phyloP scores from a whole-genome alignment of 1,140 invertebrate species.

The Geopemphigus sp. region DNA sequence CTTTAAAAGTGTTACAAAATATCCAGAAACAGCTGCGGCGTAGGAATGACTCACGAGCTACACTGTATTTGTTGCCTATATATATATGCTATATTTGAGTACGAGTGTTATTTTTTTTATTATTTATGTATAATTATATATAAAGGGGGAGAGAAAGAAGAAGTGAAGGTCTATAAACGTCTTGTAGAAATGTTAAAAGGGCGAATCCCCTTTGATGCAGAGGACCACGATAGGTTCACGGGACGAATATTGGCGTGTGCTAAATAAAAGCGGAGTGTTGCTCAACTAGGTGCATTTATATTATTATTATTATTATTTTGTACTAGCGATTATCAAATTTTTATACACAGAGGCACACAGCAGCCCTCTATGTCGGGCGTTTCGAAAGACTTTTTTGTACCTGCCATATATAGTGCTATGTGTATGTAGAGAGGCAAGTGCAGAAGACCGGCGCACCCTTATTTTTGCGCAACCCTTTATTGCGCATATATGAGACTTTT shows the following conservation, averaged over 20 bases:
- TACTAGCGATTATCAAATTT: constrained; percentile 37
- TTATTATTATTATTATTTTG: constrained; percentile 5
- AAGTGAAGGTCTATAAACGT: constrained; percentile 11
- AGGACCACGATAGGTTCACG: neutral
- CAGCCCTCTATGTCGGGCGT: neutral
- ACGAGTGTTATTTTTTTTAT: neutral
- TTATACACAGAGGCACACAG: neutral
- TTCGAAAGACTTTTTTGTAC: constrained; percentile 42
- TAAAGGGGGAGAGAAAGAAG: too few species aligned
- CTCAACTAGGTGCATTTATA: constrained; percentile 15
- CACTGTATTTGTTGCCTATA: neutral
- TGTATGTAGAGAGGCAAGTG: constrained; percentile 33
- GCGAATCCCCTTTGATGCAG: constrained; percentile 12
- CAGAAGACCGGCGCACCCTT: constrained; percentile 8
- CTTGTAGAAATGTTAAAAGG: constrained; percentile 31
- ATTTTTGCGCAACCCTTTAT: constrained; percentile 36
- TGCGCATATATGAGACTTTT: constrained; percentile 39
- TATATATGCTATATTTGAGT: too few species aligned
- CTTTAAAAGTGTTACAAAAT: constrained; percentile 43
- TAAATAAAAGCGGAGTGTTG: constrained; percentile 33
- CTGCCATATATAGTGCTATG: constrained; percentile 19
- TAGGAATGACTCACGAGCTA: constrained; percentile 29
- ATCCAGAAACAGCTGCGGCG: constrained; percentile 35
- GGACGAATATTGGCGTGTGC: constrained; percentile 45
- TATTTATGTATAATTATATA: neutral